Percentiles rank a stretch among this genome's conserved stretches.
These are phyloP conservation scores for Grammomys surdaster DNA, from an alignment of 2,113 vertebrate species.

Conservation along the genomic window DNA sequence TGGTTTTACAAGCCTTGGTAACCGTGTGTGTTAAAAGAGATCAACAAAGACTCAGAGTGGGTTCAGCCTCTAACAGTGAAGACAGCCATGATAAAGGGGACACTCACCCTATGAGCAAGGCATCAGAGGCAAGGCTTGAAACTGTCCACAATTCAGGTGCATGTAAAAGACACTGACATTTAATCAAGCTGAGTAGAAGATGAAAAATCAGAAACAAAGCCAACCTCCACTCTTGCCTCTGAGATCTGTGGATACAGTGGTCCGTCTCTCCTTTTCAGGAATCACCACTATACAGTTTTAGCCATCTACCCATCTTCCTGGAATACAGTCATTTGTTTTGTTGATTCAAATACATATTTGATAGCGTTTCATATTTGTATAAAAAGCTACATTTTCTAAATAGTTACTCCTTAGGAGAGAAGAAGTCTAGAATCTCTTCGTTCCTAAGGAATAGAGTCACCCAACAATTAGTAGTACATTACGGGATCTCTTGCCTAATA, in stretches of 20 bases:
- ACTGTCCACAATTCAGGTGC: background rate
- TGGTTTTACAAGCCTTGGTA: background rate
- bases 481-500: background rate
- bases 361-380: background rate
- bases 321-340: background rate
- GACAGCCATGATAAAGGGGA: background rate
- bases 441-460: background rate
- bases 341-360: background rate
- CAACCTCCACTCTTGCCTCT: background rate
- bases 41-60: background rate
- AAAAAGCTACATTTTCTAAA: conserved; percentile 24
- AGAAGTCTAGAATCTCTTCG: background rate
- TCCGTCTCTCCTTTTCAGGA: conserved; percentile 2
- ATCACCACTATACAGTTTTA: background rate
- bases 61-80: background rate
- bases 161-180: background rate
- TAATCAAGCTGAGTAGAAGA: background rate
- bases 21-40: background rate
- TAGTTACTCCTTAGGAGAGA: conserved; percentile 43
- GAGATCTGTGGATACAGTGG: background rate
- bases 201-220: conserved; percentile 34
- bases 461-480: background rate
- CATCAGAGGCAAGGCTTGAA: background rate
- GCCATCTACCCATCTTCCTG: background rate
- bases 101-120: background rate